Evolutionary conservation across 1,140 invertebrate genomes (phyloP), one percentile per base, ranked within the genome.

Genomic region (Tetramorium parvispinum): DNA sequence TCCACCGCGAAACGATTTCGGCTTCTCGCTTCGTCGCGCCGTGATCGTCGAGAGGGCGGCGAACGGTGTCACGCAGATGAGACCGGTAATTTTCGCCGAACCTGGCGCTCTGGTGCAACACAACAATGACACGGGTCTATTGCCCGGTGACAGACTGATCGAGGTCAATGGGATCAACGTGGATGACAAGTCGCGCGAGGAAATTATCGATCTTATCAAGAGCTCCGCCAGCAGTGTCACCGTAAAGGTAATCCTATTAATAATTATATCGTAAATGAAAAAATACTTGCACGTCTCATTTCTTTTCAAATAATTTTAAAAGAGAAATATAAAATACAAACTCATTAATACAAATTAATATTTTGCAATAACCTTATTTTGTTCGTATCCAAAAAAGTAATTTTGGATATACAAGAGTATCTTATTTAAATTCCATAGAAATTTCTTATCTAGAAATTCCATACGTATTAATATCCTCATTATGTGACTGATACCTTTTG

Each of bases 121-220:
- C 90, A 96, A 97, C 70, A 97, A 97, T 93, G 97, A 98, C 83
- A 98, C 97, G 27, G 98, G 97, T n/a, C 95, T 99, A 13, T 94
- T 99, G 63, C 98, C 99, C 53, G 99, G 99, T 11, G 99, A 99
- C 95, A 96, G 98, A 91, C 96, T 99, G 0, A 96, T 99, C 83
- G 98, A 99, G 96, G 98, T 99, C 10, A 99, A 99, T 94, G 97
- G 97, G 32, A 96, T 97, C 51, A 96, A 97, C 83, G 98, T 99
- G 0, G 98, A 98, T 93, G 97, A 97, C 61, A 97, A 97, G 93
- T 97, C 96, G 21, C 96, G 98, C 46, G 99, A 99, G 93, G 98
- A 99, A 91, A 98, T 99, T 83, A 99, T 99, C 88, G 98, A 99
- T 93, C 96, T 99, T 90, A 99, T 99, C 89, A 97, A 98, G 87